Percentiles rank a stretch among this genome's conserved stretches.
Evolutionary conservation across 1,140 invertebrate species (phyloP).

Genomic region (Drosophila serrata): DNA sequence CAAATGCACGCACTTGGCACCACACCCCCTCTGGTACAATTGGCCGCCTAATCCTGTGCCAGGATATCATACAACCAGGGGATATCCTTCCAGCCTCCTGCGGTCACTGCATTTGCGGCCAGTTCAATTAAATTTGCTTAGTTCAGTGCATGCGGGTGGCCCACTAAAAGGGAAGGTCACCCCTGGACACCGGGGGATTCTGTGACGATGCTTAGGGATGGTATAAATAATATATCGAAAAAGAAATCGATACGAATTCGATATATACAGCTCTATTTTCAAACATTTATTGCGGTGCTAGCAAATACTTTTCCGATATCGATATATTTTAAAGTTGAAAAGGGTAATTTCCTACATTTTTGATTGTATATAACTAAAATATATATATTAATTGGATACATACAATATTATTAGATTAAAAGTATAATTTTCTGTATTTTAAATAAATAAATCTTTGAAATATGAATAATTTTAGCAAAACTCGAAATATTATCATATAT

Average conservation of each 20-base stretch:
- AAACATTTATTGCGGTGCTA: background rate
- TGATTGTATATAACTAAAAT: no score
- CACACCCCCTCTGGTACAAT: background rate
- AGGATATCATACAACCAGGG: constrained; percentile 47
- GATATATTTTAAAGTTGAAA: no score
- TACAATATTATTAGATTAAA: no score
- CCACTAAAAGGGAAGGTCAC: constrained; percentile 17
- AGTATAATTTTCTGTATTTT: no score
- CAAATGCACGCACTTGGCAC: constrained; percentile 54
- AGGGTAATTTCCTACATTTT: no score
- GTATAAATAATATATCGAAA: background rate
- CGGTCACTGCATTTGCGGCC: constrained; percentile 59
- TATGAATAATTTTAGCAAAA: no score
- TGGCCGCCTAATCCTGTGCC: constrained; percentile 21
- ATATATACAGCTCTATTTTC: background rate
- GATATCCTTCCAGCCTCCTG: constrained; percentile 38
- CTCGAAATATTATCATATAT: no score
- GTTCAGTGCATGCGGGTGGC: constrained; percentile 72
- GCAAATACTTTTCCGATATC: background rate
- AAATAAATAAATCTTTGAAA: no score
- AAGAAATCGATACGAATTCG: background rate
- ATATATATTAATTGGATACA: no score
- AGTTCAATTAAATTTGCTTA: constrained; percentile 77
- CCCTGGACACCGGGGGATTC: background rate
- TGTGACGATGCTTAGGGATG: background rate